A percentile compares a stretch with the other conserved stretches of the same genome.
phyloP scores from a whole-genome alignment of 2,113 vertebrate genomes.

The Gnathonemus echidnorhynchus region DNA sequence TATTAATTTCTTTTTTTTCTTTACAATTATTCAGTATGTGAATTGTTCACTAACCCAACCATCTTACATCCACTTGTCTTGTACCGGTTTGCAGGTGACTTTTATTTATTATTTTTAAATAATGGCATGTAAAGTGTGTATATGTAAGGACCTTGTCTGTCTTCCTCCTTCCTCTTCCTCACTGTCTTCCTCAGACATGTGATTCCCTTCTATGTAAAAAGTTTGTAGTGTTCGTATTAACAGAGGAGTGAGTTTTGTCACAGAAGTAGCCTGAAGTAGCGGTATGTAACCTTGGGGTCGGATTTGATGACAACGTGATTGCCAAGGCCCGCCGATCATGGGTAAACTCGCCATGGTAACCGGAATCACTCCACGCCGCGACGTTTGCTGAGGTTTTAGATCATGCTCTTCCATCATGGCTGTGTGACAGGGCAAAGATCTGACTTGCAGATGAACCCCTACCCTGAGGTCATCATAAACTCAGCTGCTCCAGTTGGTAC shows the following conservation, averaged over 20 bases:
- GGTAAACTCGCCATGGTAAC: conserved; percentile 8
- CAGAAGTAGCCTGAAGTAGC: not conserved
- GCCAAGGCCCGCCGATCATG: not conserved
- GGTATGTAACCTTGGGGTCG: not conserved
- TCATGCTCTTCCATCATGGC: conserved; percentile 40
- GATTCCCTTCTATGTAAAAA: not conserved
- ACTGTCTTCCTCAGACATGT: not conserved
- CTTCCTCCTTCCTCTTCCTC: not conserved
- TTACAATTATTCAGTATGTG: not conserved
- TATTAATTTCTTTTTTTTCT: not conserved
- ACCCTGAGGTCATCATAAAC: conserved; percentile 26
- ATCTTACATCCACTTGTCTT: not conserved
- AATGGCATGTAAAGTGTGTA: not conserved
- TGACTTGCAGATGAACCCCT: conserved; percentile 41
- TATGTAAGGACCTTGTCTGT: not conserved
- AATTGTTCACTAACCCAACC: not conserved
- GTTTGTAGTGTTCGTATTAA: too few species aligned
- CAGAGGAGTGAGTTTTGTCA: not conserved
- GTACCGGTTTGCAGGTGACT: not conserved
- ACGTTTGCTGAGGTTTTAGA: conserved; percentile 38
- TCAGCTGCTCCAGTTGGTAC: conserved; percentile 15
- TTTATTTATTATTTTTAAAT: not conserved
- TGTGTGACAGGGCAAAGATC: conserved; percentile 36
- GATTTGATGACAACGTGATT: conserved; percentile 2
- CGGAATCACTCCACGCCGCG: conserved; percentile 27